phyloP scores from a whole-genome alignment of 2,113 vertebrate species.

The Megaleporinus macrocephalus region DNA sequence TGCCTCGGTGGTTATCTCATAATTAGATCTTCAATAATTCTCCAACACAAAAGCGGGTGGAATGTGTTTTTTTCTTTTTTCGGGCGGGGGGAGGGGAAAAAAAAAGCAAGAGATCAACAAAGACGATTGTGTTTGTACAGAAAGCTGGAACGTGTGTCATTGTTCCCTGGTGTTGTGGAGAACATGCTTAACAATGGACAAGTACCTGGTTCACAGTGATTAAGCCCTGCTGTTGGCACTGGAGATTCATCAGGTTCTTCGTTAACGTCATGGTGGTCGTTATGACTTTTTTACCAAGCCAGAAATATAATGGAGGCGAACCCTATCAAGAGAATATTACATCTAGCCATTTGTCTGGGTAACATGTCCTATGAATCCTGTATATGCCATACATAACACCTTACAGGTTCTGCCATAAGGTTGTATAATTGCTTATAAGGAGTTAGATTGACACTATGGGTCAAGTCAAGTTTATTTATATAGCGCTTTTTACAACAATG shows the following conservation, averaged over 20 bases:
- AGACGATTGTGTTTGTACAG: slow-evolving; percentile 16
- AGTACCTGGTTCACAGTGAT: neutral
- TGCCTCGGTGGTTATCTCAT: slow-evolving; percentile 38
- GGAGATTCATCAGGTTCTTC: neutral
- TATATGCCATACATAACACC: too few species aligned
- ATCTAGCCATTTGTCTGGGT: neutral
- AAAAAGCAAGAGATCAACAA: slow-evolving; percentile 29
- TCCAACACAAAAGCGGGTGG: slow-evolving; percentile 24
- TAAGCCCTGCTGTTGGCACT: neutral
- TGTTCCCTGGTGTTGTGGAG: slow-evolving; percentile 3
- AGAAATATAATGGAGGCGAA: neutral
- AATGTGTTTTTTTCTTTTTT: neutral
- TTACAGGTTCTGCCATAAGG: too few species aligned
- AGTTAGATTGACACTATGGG: too few species aligned
- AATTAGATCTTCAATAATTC: slow-evolving; percentile 43
- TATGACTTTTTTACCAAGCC: neutral
- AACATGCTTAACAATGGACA: slow-evolving; percentile 3
- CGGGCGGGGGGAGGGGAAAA: too few species aligned
- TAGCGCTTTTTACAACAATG: too few species aligned
- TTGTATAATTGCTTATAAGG: too few species aligned
- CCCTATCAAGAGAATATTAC: neutral
- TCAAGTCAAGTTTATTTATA: too few species aligned
- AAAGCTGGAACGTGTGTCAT: neutral
- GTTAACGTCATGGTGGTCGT: too few species aligned
- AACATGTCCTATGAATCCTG: too few species aligned